phyloP scores from a whole-genome alignment of 2,113 vertebrate species.

The Gymnarchus niloticus region DNA sequence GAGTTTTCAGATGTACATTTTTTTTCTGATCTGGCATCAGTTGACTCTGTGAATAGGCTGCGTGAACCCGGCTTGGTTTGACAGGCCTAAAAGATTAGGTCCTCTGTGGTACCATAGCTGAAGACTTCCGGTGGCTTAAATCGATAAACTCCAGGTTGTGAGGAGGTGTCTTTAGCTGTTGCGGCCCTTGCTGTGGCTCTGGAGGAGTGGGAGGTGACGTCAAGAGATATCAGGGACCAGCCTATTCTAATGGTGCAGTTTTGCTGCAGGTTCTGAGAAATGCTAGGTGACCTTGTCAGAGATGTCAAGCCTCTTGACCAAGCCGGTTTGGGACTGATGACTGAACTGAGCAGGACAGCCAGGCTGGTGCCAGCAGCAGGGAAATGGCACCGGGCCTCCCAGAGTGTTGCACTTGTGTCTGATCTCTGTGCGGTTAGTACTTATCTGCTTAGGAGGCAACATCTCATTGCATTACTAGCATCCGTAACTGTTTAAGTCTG shows the following conservation, averaged over 20 bases:
- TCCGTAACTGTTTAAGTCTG: not conserved
- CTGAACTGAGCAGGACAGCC: not conserved
- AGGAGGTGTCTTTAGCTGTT: not conserved
- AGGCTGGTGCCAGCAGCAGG: too few species aligned
- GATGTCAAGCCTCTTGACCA: too few species aligned
- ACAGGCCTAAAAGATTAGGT: not conserved
- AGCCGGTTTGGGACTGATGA: not conserved
- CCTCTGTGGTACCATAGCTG: not conserved
- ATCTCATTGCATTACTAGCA: not conserved
- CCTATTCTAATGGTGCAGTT: too few species aligned
- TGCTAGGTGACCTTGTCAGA: too few species aligned
- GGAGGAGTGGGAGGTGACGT: not conserved
- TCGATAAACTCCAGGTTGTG: not conserved
- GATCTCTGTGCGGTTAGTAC: too few species aligned
- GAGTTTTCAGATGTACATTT: not conserved
- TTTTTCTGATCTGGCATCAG: not conserved
- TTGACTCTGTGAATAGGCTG: not conserved
- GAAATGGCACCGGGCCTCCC: too few species aligned
- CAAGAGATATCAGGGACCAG: not conserved
- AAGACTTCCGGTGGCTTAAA: not conserved
- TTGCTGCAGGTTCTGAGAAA: not conserved
- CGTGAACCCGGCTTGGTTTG: not conserved
- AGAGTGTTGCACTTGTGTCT: too few species aligned
- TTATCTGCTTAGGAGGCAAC: not conserved
- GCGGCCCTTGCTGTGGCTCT: not conserved